Evolutionary conservation across 53 echinoderm and acorn worm species (phyloP).

Genomic region (Arbacia lixula): DNA sequence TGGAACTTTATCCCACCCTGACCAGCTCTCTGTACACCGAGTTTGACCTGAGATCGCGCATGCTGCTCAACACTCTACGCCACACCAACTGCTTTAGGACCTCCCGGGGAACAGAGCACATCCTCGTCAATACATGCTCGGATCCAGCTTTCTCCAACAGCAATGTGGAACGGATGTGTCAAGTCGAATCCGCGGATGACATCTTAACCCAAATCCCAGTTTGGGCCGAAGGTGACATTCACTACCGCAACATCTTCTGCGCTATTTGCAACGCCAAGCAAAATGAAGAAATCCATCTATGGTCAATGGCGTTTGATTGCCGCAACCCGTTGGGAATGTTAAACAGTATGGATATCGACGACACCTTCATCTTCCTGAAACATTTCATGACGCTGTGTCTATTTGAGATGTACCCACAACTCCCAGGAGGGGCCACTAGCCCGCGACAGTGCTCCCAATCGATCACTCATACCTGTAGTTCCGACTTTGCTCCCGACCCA

Average conservation of each 20-base stretch:
- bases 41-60: neutral
- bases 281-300: neutral
- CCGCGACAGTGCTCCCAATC: neutral
- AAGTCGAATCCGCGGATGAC: neutral
- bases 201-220: conserved; percentile 5
- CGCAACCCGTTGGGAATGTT: neutral
- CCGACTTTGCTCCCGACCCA: neutral
- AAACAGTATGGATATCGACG: neutral
- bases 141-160: neutral
- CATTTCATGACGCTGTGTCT: no score
- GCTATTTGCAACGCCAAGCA: conserved; percentile 26
- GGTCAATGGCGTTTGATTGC: neutral
- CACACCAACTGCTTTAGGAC: no score
- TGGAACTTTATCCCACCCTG: no score
- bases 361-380: neutral
- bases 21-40: no score
- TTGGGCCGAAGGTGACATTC: neutral
- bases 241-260: conserved; percentile 44
- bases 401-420: no score
- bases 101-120: neutral
- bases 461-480: neutral
- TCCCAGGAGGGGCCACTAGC: no score
- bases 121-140: neutral
- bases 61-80: no score
- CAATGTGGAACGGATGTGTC: conserved; percentile 2